Evolutionary conservation across 2,113 vertebrate species (phyloP).

Genomic region (Leucosticte australis): DNA sequence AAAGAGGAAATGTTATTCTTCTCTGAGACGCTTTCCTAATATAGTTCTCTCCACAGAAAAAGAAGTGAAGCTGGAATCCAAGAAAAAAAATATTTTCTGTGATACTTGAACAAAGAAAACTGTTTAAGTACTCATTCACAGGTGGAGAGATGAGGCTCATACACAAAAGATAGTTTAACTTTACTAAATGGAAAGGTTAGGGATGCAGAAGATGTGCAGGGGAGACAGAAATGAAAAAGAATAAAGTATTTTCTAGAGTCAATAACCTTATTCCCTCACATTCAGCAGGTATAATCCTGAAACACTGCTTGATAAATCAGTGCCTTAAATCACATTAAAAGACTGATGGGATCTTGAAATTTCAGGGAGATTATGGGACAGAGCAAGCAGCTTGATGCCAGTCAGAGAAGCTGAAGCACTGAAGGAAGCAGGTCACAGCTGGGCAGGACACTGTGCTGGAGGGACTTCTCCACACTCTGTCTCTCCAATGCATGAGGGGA

Average conservation of each 20-base stretch:
- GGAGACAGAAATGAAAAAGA: neutral
- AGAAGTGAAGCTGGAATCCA: neutral
- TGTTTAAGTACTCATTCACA: neutral
- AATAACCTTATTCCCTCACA: neutral
- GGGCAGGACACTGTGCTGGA: neutral
- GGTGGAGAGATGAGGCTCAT: neutral
- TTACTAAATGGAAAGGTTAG: neutral
- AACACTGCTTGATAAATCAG: neutral
- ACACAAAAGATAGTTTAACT: neutral
- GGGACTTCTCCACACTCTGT: neutral
- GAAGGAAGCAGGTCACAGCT: neutral
- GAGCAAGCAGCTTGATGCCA: neutral
- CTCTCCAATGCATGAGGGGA: neutral
- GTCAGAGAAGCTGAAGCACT: neutral
- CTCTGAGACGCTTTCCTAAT: neutral
- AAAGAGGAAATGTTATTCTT: neutral
- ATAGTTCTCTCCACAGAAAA: neutral
- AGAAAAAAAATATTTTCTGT: neutral
- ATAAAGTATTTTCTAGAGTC: neutral
- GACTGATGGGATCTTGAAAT: neutral
- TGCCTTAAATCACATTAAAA: neutral
- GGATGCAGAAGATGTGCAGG: neutral
- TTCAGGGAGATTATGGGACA: neutral
- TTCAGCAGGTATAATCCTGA: neutral
- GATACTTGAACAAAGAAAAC: neutral